Base-by-base conservation (phyloP, 2,797 vertebrate genomes). In the Geotrypetes seraphini region DNA sequence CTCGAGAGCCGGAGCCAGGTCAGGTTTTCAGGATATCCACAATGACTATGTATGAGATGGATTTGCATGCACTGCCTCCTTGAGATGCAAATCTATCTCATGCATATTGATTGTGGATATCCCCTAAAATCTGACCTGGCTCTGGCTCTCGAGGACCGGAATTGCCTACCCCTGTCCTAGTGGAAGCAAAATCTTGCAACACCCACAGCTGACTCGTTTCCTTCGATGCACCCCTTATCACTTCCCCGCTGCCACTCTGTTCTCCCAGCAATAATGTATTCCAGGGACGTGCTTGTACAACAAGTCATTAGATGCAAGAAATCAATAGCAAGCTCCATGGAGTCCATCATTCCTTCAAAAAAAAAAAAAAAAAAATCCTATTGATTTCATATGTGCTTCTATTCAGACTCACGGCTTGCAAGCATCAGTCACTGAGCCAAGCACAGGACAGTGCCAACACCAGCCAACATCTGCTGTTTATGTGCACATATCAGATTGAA, bases 301-400 rank as follows among this genome's bases (percentile, higher is more conserved):
- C 36, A 61, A 58, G 36, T 59, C 54, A 67, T 59, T 59, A 63
- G 41, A 58, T 31, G 39, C 25, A 4, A 8, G 25, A 60, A 59
- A 64, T 56, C 60, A 41, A 47, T 53, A 39, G 20, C 31, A 41
- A 51, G 36, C 36, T 55, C 7, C 2, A 29, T 2, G 14, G 40
- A 51, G 25, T 49, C 43, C 30, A 35, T 58, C 36, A 47, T 34
- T 53, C 34, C 42, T 54, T 56, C 57, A 51, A 55, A 67, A 62
- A n/a, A n/a, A n/a, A n/a, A n/a, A n/a, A n/a, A n/a, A 51, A 47
- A 43, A 56, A 62, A 60, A 50, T 56, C 43, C 36, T 47, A 56
- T 50, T 44, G 55, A 60, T 60, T 54, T 36, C 31, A 17, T 20
- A 10, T 14, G 42, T 41, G 35, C 16, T 38, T 8, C 42, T 59